phyloP scores from a whole-genome alignment of 2,113 vertebrate species.

The Gymnogyps californianus region DNA sequence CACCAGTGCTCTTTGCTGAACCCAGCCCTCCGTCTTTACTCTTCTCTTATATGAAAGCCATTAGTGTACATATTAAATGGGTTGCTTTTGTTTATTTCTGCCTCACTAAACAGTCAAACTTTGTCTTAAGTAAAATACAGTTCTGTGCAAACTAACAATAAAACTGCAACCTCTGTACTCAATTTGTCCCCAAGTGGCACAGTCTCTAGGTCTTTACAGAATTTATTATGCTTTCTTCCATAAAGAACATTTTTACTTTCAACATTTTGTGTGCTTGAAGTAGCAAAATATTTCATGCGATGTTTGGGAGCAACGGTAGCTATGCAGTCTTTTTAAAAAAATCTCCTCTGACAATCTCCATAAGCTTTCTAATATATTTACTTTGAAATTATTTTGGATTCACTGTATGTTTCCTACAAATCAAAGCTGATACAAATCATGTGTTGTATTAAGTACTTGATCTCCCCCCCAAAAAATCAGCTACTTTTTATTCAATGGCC shows the following conservation, averaged over 20 bases:
- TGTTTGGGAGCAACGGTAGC: background rate
- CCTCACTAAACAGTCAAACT: background rate
- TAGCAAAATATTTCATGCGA: background rate
- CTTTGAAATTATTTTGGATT: background rate
- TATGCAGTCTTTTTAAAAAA: background rate
- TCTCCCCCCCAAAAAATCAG: background rate
- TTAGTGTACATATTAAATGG: background rate
- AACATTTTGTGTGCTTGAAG: background rate
- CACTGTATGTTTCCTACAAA: background rate
- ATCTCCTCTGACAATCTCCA: background rate
- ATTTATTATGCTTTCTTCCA: background rate
- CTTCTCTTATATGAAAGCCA: background rate
- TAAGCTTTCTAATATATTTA: constrained; percentile 5
- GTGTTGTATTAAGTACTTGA: background rate
- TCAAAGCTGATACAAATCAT: background rate
- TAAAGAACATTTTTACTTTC: background rate
- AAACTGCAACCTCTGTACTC: background rate
- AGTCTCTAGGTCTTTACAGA: background rate
- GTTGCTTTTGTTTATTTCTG: background rate
- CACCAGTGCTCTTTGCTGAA: background rate
- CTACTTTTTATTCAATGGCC: background rate
- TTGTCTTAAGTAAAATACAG: background rate
- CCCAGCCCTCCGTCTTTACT: background rate
- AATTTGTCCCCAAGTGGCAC: background rate
- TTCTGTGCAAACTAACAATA: background rate